phyloP scores from a whole-genome alignment of 2,797 vertebrate species.

The Mycteria americana region DNA sequence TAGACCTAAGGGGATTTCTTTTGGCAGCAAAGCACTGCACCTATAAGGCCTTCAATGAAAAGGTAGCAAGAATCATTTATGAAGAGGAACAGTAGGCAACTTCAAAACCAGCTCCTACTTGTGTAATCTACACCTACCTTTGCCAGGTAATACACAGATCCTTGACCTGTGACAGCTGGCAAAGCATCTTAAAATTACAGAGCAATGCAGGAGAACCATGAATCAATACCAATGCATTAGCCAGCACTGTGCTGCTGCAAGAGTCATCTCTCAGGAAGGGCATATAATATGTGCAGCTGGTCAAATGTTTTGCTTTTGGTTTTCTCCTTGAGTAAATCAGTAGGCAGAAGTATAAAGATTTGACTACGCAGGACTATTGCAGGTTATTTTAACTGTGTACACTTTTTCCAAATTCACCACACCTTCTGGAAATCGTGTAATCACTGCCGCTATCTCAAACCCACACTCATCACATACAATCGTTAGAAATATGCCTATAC shows the following conservation, averaged over 20 bases:
- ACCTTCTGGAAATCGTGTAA: neutral
- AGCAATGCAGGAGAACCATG: neutral
- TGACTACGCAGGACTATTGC: neutral
- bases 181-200: neutral
- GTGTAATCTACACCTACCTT: neutral
- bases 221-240: neutral
- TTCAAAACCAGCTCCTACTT: neutral
- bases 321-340: neutral
- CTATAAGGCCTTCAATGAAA: neutral
- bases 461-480: neutral
- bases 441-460: neutral
- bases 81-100: neutral
- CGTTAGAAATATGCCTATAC: neutral
- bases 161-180: neutral
- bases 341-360: neutral
- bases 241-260: neutral
- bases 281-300: neutral
- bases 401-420: neutral
- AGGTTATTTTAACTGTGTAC: neutral
- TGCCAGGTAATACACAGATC: neutral
- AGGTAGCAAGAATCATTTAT: neutral
- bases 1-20: neutral
- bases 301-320: neutral
- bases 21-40: neutral
- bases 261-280: neutral